phyloP scores from a whole-genome alignment of 2,888 invertebrate species.

The Calephelis perditalis region DNA sequence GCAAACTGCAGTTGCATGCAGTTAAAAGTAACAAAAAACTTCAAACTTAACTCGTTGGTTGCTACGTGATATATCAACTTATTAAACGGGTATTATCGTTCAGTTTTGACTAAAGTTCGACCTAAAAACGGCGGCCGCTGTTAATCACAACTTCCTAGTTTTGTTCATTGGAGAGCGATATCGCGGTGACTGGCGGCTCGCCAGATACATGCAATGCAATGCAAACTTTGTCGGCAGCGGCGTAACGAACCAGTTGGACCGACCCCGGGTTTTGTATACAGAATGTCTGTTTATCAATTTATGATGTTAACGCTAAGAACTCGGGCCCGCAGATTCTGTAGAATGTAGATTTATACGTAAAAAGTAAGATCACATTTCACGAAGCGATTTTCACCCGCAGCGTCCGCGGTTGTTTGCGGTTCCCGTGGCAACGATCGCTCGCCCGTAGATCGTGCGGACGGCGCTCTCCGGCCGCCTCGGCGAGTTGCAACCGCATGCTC shows the following conservation, averaged over 20 bases:
- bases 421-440: too few relatives aligned
- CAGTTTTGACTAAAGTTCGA: constrained; percentile 15
- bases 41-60: not conserved
- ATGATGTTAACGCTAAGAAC: too few relatives aligned
- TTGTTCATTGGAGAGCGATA: constrained; percentile 16
- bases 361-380: too few relatives aligned
- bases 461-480: too few relatives aligned
- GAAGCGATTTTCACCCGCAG: too few relatives aligned
- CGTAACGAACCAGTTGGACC: constrained; percentile 16
- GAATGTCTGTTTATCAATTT: too few relatives aligned
- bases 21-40: constrained; percentile 2
- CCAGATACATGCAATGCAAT: constrained; percentile 19
- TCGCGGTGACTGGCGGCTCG: constrained; percentile 21
- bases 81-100: constrained; percentile 10
- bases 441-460: too few relatives aligned
- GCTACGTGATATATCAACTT: constrained; percentile 4
- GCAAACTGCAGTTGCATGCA: not conserved
- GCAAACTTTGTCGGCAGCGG: constrained; percentile 18
- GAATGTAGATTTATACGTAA: too few relatives aligned
- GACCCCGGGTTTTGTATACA: constrained; percentile 7
- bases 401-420: too few relatives aligned
- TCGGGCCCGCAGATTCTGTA: too few relatives aligned
- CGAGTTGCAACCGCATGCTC: too few relatives aligned
- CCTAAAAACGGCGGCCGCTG: constrained; percentile 23
- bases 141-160: constrained; percentile 28